Evolutionary conservation across 2,797 vertebrate genomes (phyloP), one percentile per base, ranked within the genome.

Genomic region (Coracias cyanogaster): DNA sequence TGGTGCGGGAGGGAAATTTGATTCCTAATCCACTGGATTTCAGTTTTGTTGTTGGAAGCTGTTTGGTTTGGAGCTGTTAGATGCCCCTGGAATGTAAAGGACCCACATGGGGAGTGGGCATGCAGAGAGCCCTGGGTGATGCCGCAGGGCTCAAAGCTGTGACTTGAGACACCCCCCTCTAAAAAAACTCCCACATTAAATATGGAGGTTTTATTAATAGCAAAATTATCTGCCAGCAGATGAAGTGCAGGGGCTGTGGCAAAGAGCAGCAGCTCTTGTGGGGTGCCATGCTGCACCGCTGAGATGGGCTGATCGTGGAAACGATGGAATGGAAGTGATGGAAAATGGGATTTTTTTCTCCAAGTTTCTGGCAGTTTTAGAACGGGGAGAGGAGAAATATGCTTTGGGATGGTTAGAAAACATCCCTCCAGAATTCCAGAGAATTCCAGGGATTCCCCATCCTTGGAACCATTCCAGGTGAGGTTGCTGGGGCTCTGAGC

Each of bases 271-370:
- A 39, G 21, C 29, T 70, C 64, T 55, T 25, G 2, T 1, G 24
- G 37, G 25, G 29, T n/a, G 7, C 1, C 1, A 45, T 0, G 1
- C 4, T 48, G n/a, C 41, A 17, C 16, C 39, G 35, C 41, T 62
- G 52, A 43, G 41, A 25, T 15, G 31, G 28, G 55, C n/a, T n/a
- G 16, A 25, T 43, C 14, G 6, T 43, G 41, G 41, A 43, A 37
- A 43, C 15, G 41, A 43, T 43, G 41, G 41, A 14, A 43, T 3
- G 3, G 28, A 25, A 55, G 45, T 0, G 3, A 31, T 26, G 26
- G 48, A 29, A 71, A 90, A 71, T 4, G 7, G 33, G 25, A 12
- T 25, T 25, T 37, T 37, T 21, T 12, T 5, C 4, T 8, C 15
- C 18, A 24, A 7, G 35, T 65, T 82, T 65, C n/a, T 70, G 51